Evolutionary conservation across 2,888 invertebrate genomes (phyloP), one percentile per base, ranked within the genome.

Genomic region (Heteromurus nitidus): DNA sequence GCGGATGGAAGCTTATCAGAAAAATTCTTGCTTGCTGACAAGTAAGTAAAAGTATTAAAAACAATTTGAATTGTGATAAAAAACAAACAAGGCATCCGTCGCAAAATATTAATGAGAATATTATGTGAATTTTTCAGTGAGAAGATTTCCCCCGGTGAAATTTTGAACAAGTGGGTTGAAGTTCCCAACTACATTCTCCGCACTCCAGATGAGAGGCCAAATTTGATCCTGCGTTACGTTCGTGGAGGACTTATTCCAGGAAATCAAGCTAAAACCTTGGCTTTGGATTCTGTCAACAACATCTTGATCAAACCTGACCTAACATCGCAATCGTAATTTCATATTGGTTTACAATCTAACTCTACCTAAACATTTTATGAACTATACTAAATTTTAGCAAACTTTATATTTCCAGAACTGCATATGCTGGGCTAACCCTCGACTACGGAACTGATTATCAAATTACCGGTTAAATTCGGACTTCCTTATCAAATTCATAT

Each of bases 231-330:
- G 1, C 73, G 73, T 1, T 87, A 87, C 80, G 69, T 55, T 11
- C 81, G 87, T 5, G 84, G 84, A n/a, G 85, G 85, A 20, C 74
- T 85, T 42, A n/a, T 84, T 13, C 85, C 86, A 30, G 82, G 76
- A 42, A 62, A 76, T 24, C 86, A 87, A 53, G 82, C 83, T 7
- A 85, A 79, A 68, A 74, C 80, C 3, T 58, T 87, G n/a, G 22
- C 73, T 11, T 18, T 87, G 7, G 84, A 85, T 30, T 50, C 13
- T n/a, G 36, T 87, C 26, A 79, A 60, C 20, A 30, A 86, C 5
- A 55, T 74, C 22, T 74, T 86, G 11, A 55, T 87, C 42, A 82
- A 85, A 36, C 69, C 83, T n/a, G 77, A 85, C 28, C 70, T 85
- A 18, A 58, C 74, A n/a, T n/a, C n/a, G n/a, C n/a, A n/a, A n/a